phyloP scores from a whole-genome alignment of 2,113 vertebrate genomes.

The Serilophus lunatus region DNA sequence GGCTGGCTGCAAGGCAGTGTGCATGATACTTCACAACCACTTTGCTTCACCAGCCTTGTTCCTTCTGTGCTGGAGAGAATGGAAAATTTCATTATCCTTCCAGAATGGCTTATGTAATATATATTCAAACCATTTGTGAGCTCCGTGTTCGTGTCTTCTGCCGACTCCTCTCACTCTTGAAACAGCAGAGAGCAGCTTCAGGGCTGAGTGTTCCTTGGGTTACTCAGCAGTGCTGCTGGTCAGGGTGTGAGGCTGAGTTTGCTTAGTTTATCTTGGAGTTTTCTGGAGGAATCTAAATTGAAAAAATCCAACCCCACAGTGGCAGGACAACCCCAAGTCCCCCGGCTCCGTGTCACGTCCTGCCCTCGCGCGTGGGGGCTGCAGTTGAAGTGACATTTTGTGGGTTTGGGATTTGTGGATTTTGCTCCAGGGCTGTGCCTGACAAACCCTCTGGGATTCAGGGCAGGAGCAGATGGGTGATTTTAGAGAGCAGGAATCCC shows the following conservation, averaged over 20 bases:
- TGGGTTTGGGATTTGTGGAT: no score
- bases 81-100: background rate
- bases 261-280: background rate
- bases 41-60: background rate
- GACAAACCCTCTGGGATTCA: background rate
- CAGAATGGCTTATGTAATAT: background rate
- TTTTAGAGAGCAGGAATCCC: slow-evolving; percentile 19
- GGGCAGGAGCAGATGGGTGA: slow-evolving; percentile 17
- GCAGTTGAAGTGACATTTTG: background rate
- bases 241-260: background rate
- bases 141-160: background rate
- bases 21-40: background rate
- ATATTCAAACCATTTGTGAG: background rate
- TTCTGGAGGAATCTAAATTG: background rate
- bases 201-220: background rate
- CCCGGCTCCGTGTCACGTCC: background rate
- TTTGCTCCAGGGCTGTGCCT: background rate
- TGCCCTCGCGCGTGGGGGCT: background rate
- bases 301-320: background rate
- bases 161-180: background rate
- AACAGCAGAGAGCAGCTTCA: background rate
- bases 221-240: background rate
- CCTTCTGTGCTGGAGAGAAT: background rate
- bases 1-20: background rate
- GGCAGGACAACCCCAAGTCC: background rate